Evolutionary conservation across 2,888 invertebrate genomes (phyloP), one percentile per base, ranked within the genome.

Genomic region (Sphaerophoria rueppellii): DNA sequence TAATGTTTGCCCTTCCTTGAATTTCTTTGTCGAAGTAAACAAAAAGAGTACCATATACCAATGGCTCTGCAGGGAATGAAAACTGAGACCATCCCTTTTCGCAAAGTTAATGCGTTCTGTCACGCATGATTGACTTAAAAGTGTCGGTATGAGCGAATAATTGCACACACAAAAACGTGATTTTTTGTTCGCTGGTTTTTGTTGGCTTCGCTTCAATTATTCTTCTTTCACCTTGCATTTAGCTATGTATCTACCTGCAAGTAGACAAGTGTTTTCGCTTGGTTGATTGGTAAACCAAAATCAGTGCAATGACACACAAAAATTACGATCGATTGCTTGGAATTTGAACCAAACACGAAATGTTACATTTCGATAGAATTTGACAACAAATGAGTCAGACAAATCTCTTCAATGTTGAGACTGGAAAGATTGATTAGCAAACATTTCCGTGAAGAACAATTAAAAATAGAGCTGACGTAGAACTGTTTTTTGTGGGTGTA

Each of bases 391-490:
- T 77, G 76, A 82, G 40, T 82, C 76, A 82, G 50, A n/a, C 9
- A 46, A 7, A n/a, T n/a, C 55, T 61, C 54, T 54, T 14, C 14
- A 58, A 43, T 60, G 71, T 58, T 55, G 55, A 70, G 54, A 65
- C 40, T 43, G 12, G n/a, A 55, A 48, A 14, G 76, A 24, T 40
- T 40, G 57, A 24, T 24, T 73, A 58, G 0, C 6, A 16, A 74
- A 43, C 11, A 2, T 58, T 61, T 43, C 50, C 57, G 46, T 63
- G 9, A 35, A 4, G 43, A 7, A 46, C 60, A 50, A 50, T 69
- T 69, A 86, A 83, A 63, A 80, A 86, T 74, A 60, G 57, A 86
- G 50, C 14, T 79, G 72, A 67, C 58, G 80, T 50, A 61, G 76
- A 48, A 11, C 24, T 54, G 24, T 24, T 24, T 43, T 43, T 43